Conservation (phyloP, 2,888 invertebrate species). For the Diabrotica balteata region DNA sequence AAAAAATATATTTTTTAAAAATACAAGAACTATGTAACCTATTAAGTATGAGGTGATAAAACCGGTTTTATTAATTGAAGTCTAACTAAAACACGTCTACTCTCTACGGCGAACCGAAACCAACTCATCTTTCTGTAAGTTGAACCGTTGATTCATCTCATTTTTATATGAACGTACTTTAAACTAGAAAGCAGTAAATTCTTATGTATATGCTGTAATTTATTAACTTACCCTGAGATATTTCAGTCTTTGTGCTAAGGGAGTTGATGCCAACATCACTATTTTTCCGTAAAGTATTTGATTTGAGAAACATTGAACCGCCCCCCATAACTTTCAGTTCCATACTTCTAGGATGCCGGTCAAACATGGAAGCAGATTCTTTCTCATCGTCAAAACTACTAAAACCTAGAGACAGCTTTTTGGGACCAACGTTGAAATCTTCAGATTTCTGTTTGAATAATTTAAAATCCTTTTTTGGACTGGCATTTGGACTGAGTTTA, state of each 20-base stretch:
- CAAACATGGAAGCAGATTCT: slow-evolving; percentile 41
- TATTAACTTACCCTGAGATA: slow-evolving; percentile 24
- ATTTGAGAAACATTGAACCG: slow-evolving; percentile 72
- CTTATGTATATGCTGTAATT: no score
- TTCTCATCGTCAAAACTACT: slow-evolving; percentile 56
- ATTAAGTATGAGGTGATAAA: no score
- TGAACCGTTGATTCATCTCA: no score
- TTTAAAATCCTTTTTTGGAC: slow-evolving; percentile 50
- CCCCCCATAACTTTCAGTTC: slow-evolving; percentile 62
- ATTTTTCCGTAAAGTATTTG: slow-evolving; percentile 56
- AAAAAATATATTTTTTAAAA: no score
- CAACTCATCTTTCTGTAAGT: no score
- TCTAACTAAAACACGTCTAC: no score
- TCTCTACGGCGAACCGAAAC: no score
- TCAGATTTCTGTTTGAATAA: slow-evolving; percentile 57
- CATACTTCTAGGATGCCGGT: slow-evolving; percentile 57
- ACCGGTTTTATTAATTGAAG: no score
- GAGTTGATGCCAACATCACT: slow-evolving; percentile 39
- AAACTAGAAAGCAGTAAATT: no score
- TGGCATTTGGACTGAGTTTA: slow-evolving; percentile 49
- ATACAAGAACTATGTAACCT: no score
- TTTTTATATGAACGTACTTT: no score
- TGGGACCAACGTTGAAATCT: slow-evolving; percentile 50
- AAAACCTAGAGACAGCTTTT: slow-evolving; percentile 52
- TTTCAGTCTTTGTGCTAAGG: slow-evolving; percentile 26